Conservation (phyloP, 2,888 invertebrate species). For the Drosophila infuscata region DNA sequence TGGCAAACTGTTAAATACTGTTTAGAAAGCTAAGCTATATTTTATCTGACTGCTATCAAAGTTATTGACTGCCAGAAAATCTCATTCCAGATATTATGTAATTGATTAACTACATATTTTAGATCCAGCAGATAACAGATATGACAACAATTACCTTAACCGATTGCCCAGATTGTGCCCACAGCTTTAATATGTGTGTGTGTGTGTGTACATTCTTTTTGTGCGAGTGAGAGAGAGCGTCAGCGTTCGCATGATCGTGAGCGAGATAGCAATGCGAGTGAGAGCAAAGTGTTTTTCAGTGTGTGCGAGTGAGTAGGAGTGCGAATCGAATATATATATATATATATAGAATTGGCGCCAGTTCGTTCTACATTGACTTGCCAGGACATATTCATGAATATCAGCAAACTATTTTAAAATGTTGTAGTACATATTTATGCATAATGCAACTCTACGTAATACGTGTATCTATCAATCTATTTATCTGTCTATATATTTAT, state of each 20-base stretch:
- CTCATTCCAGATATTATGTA: constrained; percentile 14
- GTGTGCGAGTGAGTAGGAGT: constrained; percentile 16
- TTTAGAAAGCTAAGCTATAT: constrained; percentile 34
- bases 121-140: constrained; percentile 4
- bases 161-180: constrained; percentile 24
- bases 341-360: constrained; percentile 31
- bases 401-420: constrained; percentile 19
- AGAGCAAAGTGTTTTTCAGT: constrained; percentile 2
- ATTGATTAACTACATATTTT: constrained; percentile 6
- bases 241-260: constrained; percentile 4
- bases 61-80: not conserved
- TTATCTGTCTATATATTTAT: constrained; percentile 16
- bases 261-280: constrained; percentile 25
- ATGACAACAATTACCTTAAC: constrained; percentile 15
- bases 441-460: constrained; percentile 24
- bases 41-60: not conserved
- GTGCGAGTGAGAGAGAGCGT: constrained; percentile 25
- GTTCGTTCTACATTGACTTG: constrained; percentile 35
- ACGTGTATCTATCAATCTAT: constrained; percentile 14
- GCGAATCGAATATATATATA: constrained; percentile 66
- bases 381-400: constrained; percentile 43
- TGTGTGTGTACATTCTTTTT: not conserved
- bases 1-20: not conserved
- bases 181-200: not conserved
- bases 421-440: constrained; percentile 28